Base-by-base conservation (phyloP, 2,888 invertebrate species). In the Dicranocentrus wangi region DNA sequence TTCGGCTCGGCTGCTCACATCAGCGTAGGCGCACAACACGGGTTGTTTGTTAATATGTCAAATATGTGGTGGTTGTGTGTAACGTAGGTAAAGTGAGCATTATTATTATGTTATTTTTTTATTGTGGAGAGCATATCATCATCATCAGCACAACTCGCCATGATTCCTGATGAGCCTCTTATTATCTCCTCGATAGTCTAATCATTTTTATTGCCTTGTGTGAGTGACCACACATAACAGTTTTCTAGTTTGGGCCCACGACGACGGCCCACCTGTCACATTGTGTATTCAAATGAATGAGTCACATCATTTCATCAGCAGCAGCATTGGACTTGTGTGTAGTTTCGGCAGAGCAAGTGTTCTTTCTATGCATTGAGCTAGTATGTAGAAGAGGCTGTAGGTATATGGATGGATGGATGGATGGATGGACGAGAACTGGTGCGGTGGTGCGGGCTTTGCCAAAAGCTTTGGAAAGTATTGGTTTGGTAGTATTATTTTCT, bases 161-260 rank as follows among this genome's bases (percentile, higher is more conserved):
- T 47, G n/a, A 7, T n/a, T 47, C 10, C 15, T 47, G 47, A 47
- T 65, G 19, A 39, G 60, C 66, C 58, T 68, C 80, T 80, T 73
- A 69, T 81, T 73, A 73, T 81, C 80, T 73, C 60, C 68, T 69
- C 69, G 68, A 70, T 75, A 66, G 69, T 53, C 28, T 69, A 81
- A 75, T 75, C 80, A 75, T 61, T 58, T 81, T 81, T 75, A 81
- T 69, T 81, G 53, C 61, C 68, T 32, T 68, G 65, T 75, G 73
- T 71, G 65, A 51, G 70, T 65, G 58, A 81, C 75, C 75, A 81
- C 69, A 75, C 73, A 47, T 66, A 72, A 72, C 47, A 23, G 42
- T 78, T 63, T 69, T 69, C 10, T 19, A 17, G 32, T 32, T 60
- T 23, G 25, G 60, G 10, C 19, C 28, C 21, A 32, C 21, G 2